Conservation (phyloP, 2,113 vertebrate species). For the Uria lomvia region DNA sequence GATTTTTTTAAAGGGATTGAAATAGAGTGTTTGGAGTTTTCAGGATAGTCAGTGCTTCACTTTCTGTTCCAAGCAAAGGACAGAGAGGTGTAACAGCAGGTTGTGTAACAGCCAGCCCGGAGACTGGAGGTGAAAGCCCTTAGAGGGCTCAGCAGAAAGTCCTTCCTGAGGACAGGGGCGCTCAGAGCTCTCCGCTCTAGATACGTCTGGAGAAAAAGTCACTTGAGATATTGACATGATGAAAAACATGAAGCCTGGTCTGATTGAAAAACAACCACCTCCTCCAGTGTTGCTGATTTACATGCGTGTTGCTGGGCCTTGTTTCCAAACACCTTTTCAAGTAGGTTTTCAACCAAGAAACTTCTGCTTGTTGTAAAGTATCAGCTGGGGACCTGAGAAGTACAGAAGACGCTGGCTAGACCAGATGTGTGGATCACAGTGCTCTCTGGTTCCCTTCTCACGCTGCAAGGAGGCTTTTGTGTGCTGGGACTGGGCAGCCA, state of each 20-base stretch:
- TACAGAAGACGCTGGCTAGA: background rate
- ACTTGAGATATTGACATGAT: rapidly evolving
- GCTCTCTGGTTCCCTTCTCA: background rate
- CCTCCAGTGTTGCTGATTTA: background rate
- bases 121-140: background rate
- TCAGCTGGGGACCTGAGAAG: background rate
- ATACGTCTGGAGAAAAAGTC: background rate
- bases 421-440: background rate
- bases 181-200: background rate
- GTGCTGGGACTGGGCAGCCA: background rate
- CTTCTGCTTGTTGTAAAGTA: background rate
- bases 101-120: background rate
- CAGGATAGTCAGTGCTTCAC: background rate
- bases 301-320: rapidly evolving
- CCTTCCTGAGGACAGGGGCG: background rate
- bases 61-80: background rate
- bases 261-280: background rate
- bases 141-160: background rate
- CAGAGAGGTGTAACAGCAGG: background rate
- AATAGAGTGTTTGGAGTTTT: background rate
- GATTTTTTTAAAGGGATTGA: background rate
- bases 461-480: background rate
- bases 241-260: background rate
- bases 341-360: background rate
- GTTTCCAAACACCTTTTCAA: background rate